A percentile compares a stretch with the other conserved stretches of the same genome.
Evolutionary conservation across 2,888 invertebrate species (phyloP).

Genomic region (Nemurella pictetii): DNA sequence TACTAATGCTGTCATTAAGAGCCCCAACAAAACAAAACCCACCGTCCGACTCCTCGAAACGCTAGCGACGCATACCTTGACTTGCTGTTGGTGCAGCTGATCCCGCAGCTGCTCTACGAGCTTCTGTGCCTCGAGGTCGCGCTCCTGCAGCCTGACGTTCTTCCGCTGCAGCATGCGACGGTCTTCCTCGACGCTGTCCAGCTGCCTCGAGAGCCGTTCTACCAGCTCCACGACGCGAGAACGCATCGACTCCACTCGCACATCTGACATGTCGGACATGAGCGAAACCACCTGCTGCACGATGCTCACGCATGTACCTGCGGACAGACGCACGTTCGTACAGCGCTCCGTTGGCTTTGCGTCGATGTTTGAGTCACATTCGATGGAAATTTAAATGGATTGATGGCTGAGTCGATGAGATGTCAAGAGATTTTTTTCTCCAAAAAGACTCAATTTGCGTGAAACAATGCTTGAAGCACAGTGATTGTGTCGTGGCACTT

Average conservation of each 20-base stretch:
- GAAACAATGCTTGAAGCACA: no score
- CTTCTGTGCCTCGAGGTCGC: constrained; percentile 33
- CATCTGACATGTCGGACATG: constrained; percentile 47
- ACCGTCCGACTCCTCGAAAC: no score
- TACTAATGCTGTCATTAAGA: no score
- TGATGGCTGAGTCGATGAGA: no score
- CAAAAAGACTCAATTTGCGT: no score
- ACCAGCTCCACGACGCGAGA: constrained; percentile 47
- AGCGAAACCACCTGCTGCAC: constrained; percentile 48
- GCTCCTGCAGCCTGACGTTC: constrained; percentile 40
- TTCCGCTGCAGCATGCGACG: constrained; percentile 42
- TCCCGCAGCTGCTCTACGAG: constrained; percentile 38
- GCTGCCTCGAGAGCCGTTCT: constrained; percentile 44
- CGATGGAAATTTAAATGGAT: no score
- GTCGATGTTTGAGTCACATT: no score
- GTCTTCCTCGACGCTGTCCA: constrained; percentile 45
- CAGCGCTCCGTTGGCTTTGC: no score
- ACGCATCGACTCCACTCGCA: constrained; percentile 46
- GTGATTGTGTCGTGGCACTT: no score
- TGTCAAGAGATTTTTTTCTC: no score
- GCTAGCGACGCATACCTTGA: not conserved
- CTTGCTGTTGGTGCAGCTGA: constrained; percentile 28
- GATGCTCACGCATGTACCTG: constrained; percentile 38
- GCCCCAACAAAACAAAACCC: no score
- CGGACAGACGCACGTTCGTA: not conserved